Percentiles rank a stretch among this genome's conserved stretches.
These are phyloP conservation scores for Gryllus longicercus DNA, from an alignment of 2,888 invertebrate species.

Conservation along the genomic window DNA sequence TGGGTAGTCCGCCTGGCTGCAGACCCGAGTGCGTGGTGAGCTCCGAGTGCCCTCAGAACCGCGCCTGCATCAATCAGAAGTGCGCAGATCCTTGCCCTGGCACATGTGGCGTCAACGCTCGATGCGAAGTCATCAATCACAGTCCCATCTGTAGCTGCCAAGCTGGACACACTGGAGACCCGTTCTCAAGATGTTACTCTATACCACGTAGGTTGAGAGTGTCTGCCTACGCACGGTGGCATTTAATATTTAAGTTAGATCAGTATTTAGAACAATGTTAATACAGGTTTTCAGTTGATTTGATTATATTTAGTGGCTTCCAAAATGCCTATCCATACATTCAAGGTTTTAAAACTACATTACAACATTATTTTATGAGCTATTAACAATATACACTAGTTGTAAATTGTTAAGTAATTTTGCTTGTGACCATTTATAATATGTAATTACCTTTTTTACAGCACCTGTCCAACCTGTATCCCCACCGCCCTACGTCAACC, in stretches of 20 bases:
- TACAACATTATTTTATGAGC: too few species aligned
- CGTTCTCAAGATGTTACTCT: constrained; percentile 65
- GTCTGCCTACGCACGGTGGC: background rate
- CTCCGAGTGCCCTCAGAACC: constrained; percentile 64
- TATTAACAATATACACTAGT: too few species aligned
- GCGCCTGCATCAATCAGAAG: constrained; percentile 65
- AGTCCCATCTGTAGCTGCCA: constrained; percentile 70
- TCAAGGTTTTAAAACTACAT: too few species aligned
- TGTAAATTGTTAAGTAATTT: too few species aligned
- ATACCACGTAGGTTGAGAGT: constrained; percentile 38
- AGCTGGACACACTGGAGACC: constrained; percentile 71
- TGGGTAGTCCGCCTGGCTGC: constrained; percentile 65
- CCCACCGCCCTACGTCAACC: constrained; percentile 41
- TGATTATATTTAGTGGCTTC: background rate
- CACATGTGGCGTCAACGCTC: constrained; percentile 68
- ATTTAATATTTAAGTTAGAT: too few species aligned
- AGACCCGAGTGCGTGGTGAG: constrained; percentile 70
- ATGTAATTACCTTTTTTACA: background rate
- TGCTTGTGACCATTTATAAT: too few species aligned
- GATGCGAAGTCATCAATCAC: constrained; percentile 69
- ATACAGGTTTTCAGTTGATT: background rate
- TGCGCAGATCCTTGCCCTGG: constrained; percentile 69
- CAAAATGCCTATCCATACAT: background rate
- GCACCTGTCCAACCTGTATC: constrained; percentile 35
- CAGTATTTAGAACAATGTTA: too few species aligned